These are phyloP conservation scores for Alexandromys oeconomus DNA, from an alignment of 2,797 vertebrate genomes.

Conservation along the genomic window DNA sequence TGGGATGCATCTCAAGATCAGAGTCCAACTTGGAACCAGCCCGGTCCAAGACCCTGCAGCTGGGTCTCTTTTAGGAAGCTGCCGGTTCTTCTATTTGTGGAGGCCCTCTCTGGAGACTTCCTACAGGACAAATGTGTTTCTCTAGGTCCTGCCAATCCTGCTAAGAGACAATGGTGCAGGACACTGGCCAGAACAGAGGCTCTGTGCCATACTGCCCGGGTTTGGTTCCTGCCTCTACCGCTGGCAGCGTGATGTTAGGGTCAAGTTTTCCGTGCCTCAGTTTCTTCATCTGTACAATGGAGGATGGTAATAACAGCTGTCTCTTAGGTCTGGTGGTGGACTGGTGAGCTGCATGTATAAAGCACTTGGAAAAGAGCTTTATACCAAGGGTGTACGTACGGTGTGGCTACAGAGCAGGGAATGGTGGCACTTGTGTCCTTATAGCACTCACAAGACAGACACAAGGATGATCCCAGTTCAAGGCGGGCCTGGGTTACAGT, in stretches of 20 bases:
- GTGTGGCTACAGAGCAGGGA: not conserved
- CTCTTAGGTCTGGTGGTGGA: not conserved
- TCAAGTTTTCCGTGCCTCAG: not conserved
- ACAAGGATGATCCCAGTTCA: not conserved
- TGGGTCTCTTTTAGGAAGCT: not conserved
- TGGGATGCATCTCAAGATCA: not conserved
- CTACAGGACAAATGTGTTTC: not conserved
- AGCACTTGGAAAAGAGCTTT: not conserved
- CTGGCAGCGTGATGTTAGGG: not conserved
- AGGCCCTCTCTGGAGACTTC: not conserved
- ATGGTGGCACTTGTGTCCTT: not conserved
- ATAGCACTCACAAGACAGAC: too few species aligned
- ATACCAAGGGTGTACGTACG: rapidly evolving
- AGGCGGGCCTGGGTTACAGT: not conserved
- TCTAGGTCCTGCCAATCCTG: not conserved
- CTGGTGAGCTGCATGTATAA: not conserved
- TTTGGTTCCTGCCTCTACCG: not conserved
- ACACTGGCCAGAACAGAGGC: not conserved
- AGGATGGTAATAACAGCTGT: not conserved
- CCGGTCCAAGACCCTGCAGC: not conserved
- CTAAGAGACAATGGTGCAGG: not conserved
- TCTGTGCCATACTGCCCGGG: not conserved
- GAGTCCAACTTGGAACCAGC: not conserved
- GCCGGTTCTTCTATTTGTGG: not conserved
- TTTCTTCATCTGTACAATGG: conserved; percentile 36